A percentile compares a stretch with the other conserved stretches of the same genome.
Evolutionary conservation across 2,888 invertebrate genomes (phyloP).

Genomic region (Napeogenes sylphis): DNA sequence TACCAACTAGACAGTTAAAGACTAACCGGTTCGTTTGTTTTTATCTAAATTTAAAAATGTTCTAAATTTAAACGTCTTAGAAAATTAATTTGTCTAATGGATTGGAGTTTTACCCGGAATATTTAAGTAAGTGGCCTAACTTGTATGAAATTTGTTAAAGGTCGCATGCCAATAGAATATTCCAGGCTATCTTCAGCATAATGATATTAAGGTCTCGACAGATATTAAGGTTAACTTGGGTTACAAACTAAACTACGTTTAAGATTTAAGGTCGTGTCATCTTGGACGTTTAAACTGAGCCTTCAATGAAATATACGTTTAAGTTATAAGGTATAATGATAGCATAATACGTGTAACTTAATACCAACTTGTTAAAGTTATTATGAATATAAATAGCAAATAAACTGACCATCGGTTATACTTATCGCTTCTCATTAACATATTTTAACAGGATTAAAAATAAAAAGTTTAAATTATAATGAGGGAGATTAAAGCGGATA

Average conservation of each 20-base stretch:
- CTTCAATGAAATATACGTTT: no score
- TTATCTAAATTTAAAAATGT: no score
- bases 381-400: neutral
- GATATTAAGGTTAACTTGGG: conserved; percentile 11
- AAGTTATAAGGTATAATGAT: no score
- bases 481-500: conserved; percentile 19
- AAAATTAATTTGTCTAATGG: no score
- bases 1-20: neutral
- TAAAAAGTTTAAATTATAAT: conserved; percentile 13
- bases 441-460: conserved; percentile 18
- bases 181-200: conserved; percentile 11
- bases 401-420: neutral
- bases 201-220: conserved; percentile 8
- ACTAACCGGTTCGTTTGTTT: neutral
- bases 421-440: conserved; percentile 7
- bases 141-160: conserved; percentile 11
- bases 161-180: conserved; percentile 12
- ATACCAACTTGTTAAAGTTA: neutral
- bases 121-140: neutral
- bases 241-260: conserved; percentile 3
- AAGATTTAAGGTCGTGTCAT: neutral
- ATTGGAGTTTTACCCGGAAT: no score
- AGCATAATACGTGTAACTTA: no score
- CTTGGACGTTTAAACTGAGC: neutral
- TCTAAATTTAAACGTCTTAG: no score